Evolutionary conservation across 1,140 invertebrate species (phyloP), one percentile per base, ranked within the genome.

Genomic region (Nylanderia fulva): DNA sequence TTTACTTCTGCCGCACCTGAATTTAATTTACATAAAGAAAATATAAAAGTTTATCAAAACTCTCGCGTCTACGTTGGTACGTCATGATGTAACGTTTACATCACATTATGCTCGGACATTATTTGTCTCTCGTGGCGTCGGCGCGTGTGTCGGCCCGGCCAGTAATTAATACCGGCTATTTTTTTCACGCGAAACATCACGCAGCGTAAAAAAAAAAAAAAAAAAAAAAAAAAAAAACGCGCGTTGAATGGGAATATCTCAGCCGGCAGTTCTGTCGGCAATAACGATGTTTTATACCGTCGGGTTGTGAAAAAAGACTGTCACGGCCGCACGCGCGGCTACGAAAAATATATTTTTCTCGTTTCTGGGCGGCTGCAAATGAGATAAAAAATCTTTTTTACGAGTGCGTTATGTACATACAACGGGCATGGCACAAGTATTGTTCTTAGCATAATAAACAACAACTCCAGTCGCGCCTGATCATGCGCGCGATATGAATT

Each of bases 231-330:
- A n/a, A 33, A 33, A 33, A 60, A 68, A 58, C 33, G 64, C 54
- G 24, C 64, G 77, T 54, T 71, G 77, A 82, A 82, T 82, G 66
- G 66, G 42, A 72, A 82, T 82, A 82, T 71, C 77, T 60, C 66
- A 58, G 77, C 66, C 18, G 13, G 45, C 45, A 72, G 77, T 45
- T 27, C 77, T 82, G 77, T 82, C 77, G 77, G 52, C 77, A 82
- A 82, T 82, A 82, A 82, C 77, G 77, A 82, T 82, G 77, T 72
- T 82, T 82, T 82, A 82, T 82, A 82, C 11, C 36, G 52, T n/a
- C 66, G 24, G 13, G 66, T 71, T 82, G 45, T 48, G 77, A 82
- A 82, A 82, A 72, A 82, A 52, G 18, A 82, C 52, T 82, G 77
- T 82, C 77, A 72, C 66, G 24, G 77, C 61, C 77, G 77, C 77